Conservation (phyloP, 2,888 invertebrate species). For the Brenthis hecate region DNA sequence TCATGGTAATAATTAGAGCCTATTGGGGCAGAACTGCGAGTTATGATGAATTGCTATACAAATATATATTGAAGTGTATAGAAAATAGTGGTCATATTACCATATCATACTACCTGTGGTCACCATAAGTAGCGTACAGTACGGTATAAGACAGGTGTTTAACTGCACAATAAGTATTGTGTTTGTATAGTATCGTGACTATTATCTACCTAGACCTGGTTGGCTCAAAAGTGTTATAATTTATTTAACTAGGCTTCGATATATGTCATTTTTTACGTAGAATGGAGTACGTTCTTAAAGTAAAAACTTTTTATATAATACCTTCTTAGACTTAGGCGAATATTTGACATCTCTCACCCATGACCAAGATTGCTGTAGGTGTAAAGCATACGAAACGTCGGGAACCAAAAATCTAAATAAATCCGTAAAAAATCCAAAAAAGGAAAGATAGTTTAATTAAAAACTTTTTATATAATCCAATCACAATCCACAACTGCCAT, state of each 20-base stretch:
- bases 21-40: conserved; percentile 44
- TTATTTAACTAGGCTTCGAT: conserved; percentile 12
- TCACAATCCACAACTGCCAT: too few relatives aligned
- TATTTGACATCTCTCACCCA: too few relatives aligned
- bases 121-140: conserved; percentile 41
- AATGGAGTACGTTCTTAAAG: conserved; percentile 1
- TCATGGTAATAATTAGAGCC: conserved; percentile 45
- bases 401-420: too few relatives aligned
- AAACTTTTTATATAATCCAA: too few relatives aligned
- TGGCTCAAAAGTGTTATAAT: conserved; percentile 13
- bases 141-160: conserved; percentile 42
- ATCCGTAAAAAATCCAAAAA: too few relatives aligned
- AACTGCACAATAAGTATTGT: conserved; percentile 39
- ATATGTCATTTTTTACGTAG: neutral
- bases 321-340: too few relatives aligned
- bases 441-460: too few relatives aligned
- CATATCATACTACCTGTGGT: conserved; percentile 32
- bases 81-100: conserved; percentile 29
- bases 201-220: conserved; percentile 15
- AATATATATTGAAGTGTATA: conserved; percentile 14
- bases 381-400: neutral
- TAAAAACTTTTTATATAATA: too few relatives aligned
- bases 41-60: conserved; percentile 6
- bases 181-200: conserved; percentile 27
- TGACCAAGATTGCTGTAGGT: neutral